Percentiles rank a stretch among this genome's conserved stretches.
Evolutionary conservation across 2,797 vertebrate genomes (phyloP).

Genomic region (Coregonus sp.): DNA sequence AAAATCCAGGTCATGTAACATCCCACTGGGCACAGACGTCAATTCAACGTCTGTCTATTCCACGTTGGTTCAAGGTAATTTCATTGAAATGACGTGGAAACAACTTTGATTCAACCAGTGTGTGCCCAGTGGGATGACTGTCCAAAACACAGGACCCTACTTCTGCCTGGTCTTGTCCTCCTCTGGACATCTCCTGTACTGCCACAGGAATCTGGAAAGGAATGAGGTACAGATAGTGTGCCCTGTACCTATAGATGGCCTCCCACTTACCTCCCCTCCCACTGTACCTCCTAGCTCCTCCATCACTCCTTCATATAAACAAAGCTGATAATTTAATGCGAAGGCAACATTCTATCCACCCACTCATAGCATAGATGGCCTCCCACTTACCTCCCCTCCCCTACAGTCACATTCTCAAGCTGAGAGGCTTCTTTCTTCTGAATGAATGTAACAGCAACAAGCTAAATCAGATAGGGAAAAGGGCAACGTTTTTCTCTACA

Average conservation of each 20-base stretch:
- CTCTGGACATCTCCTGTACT: neutral
- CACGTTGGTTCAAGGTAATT: too few relatives aligned
- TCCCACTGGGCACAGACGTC: too few relatives aligned
- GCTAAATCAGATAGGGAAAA: neutral
- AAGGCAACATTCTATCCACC: conserved; percentile 43
- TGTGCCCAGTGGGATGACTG: too few relatives aligned
- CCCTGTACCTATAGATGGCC: too few relatives aligned
- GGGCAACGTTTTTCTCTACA: neutral
- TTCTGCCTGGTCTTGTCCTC: neutral
- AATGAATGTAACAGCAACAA: neutral
- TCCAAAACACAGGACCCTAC: too few relatives aligned
- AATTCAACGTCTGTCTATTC: too few relatives aligned
- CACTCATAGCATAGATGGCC: conserved; percentile 36
- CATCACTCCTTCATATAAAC: conserved; percentile 35
- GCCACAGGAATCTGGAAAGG: neutral
- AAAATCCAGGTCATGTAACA: too few relatives aligned
- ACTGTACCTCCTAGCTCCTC: neutral
- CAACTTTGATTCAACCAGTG: too few relatives aligned
- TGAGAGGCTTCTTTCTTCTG: neutral
- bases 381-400: neutral
- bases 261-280: too few relatives aligned
- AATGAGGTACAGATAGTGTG: neutral
- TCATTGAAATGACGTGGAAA: too few relatives aligned
- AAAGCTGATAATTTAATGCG: conserved; percentile 38
- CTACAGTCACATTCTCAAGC: neutral